phyloP scores from a whole-genome alignment of 2,888 invertebrate genomes.

The Callyntrura sp. region DNA sequence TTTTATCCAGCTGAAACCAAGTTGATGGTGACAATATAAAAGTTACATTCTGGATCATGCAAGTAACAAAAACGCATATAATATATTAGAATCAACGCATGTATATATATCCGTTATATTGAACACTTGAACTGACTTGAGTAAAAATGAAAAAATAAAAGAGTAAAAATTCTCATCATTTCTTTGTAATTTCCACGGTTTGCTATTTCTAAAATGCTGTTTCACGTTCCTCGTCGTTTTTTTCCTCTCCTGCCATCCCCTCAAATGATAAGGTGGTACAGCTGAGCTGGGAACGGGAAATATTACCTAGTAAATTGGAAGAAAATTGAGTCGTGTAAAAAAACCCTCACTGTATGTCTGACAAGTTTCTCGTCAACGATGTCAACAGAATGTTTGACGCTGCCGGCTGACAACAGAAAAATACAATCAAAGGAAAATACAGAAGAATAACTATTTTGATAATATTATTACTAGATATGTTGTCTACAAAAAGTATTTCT shows the following conservation, averaged over 20 bases:
- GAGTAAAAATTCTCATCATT: too few relatives aligned
- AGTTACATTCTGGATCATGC: too few relatives aligned
- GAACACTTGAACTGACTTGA: too few relatives aligned
- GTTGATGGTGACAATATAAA: too few relatives aligned
- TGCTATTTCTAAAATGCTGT: background rate
- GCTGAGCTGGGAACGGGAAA: slow-evolving; percentile 21
- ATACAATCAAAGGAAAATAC: background rate
- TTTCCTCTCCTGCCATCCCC: background rate
- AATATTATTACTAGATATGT: slow-evolving; percentile 34
- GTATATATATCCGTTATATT: too few relatives aligned
- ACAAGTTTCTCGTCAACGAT: background rate
- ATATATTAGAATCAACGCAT: too few relatives aligned
- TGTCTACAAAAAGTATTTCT: background rate
- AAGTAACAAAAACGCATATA: too few relatives aligned
- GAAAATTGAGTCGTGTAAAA: slow-evolving; percentile 70
- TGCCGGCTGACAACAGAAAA: background rate
- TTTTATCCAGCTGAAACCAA: too few relatives aligned
- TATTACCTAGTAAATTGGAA: slow-evolving; percentile 68
- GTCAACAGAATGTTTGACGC: background rate
- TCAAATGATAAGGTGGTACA: background rate
- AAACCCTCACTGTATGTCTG: slow-evolving; percentile 18
- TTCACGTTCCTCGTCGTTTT: background rate
- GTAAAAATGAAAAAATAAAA: too few relatives aligned
- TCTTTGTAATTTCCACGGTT: background rate
- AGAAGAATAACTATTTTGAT: slow-evolving; percentile 2